A percentile compares a stretch with the other conserved stretches of the same genome.
Conservation (phyloP, 2,113 vertebrate species). For the Bos javanicus region DNA sequence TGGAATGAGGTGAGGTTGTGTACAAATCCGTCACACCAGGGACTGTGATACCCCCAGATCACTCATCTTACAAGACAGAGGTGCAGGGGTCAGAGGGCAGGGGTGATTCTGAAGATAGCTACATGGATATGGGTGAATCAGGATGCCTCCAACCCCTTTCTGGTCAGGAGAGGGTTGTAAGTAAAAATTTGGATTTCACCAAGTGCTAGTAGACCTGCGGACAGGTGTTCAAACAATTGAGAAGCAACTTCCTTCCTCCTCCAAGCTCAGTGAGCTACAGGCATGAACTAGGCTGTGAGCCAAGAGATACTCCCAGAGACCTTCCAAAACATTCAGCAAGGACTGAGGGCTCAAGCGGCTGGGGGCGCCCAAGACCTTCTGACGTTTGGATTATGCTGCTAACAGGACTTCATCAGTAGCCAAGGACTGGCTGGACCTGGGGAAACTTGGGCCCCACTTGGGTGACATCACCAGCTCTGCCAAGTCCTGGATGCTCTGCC, state of each 20-base stretch:
- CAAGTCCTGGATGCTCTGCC: neutral
- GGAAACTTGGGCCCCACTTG: neutral
- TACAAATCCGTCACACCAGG: neutral
- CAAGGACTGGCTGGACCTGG: neutral
- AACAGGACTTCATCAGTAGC: neutral
- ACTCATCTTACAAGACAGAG: neutral
- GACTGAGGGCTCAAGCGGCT: fast-evolving
- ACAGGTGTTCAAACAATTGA: neutral
- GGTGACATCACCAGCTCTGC: neutral
- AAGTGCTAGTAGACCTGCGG: neutral
- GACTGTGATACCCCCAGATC: neutral
- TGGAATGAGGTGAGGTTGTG: too few species aligned
- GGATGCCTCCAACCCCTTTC: neutral
- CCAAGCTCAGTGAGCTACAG: neutral
- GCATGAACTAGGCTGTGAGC: neutral
- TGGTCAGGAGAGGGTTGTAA: neutral
- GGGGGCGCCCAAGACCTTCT: too few species aligned
- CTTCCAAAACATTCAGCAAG: neutral
- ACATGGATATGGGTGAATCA: neutral
- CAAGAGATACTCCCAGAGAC: neutral
- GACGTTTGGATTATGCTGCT: neutral
- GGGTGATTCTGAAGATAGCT: neutral
- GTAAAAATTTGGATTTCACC: neutral
- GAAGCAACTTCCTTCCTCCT: neutral
- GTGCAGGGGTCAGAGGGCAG: neutral